Evolutionary conservation across 1,140 invertebrate genomes (phyloP), one percentile per base, ranked within the genome.

Genomic region (Choristoneura fumiferana): DNA sequence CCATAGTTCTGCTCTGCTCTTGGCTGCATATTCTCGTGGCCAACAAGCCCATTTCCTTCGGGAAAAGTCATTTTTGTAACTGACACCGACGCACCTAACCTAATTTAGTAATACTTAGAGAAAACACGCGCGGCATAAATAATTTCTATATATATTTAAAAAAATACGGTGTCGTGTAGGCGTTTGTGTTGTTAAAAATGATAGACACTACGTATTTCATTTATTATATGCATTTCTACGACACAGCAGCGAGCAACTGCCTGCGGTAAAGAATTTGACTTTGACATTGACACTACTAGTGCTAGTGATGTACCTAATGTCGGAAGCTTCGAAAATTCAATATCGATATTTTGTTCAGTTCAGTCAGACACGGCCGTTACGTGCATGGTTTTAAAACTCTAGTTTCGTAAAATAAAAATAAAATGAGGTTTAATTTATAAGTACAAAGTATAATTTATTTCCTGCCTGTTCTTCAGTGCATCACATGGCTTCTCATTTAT

Each of bases 61-160:
- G 73, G 66, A 71, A 73, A 78, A 73, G 58, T 72, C 81, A 84
- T 84, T 59, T 71, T 76, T 64, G 17, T 38, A 59, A 57, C 33
- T 18, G 29, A 55, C 38, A 58, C 60, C 40, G 18, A 43, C 59
- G 53, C 57, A 54, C 56, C 39, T 62, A 63, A 63, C 65, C 53
- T 67, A 58, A 45, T 58, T 49, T 37, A 36, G 62, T n/a, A 15
- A 52, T 49, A 53, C 37, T 62, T 37, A 45, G 5, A n/a, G 10
- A 14, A 49, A 5, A 49, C 18, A 45, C 17, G 5, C 0, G n/a
- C 22, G 10, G 0, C 43, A 49, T 49, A 33, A 33, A 49, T 49
- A 49, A 22, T 12, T 8, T 29, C 6, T 1, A 12, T 12, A 5
- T 22, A 3, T 29, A 3, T 29, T 3, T 29, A 6, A 29, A 6